Base-by-base conservation (phyloP, 2,888 invertebrate species). In the Gryllus longicercus region DNA sequence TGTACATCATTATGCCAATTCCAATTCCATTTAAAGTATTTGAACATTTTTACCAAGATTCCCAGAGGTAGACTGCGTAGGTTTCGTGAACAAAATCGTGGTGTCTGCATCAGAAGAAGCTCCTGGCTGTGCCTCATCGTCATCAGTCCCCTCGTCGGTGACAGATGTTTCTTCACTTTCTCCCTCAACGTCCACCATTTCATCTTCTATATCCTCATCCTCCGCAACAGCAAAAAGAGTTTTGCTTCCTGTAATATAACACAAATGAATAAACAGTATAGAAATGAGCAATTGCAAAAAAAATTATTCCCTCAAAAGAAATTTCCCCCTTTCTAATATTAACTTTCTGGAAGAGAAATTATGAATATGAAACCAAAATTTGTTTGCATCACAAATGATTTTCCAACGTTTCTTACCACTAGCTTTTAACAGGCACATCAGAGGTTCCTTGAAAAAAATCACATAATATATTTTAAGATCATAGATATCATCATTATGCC, bases 71-170 rank as follows among this genome's bases (percentile, higher is more conserved):
- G 88, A 90, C 63, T 91, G 87, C 77, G 92, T 86, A 2, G 96
- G 96, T 86, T 93, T 94, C 2, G 93, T 95, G 87, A 99, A 99
- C 81, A 98, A 89, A 85, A 99, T 92, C 21, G 93, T 94, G 0
- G 98, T 96, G 84, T 97, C 96, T 4, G 96, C 96, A 89, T 98
- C 95, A 77, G 95, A 94, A 0, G 98, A 97, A 4, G 96, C 93
- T 81, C 88, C 88, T 79, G 90, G 84, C 50, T 87, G 85, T 83
- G 91, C 92, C 3, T 90, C 90, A 82, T 91, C 90, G 84, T 91
- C 91, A 83, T 92, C 92, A 3, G 84, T 82, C 78, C 87, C 88
- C 80, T 88, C 88, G 76, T 88, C 88, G 2, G 86, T 84, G 76
- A 88, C 86, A n/a, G 88, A 85, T 81, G 86, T 87, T 81, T 87